phyloP scores from a whole-genome alignment of 2,888 invertebrate species.

The Electrophaes corylata region DNA sequence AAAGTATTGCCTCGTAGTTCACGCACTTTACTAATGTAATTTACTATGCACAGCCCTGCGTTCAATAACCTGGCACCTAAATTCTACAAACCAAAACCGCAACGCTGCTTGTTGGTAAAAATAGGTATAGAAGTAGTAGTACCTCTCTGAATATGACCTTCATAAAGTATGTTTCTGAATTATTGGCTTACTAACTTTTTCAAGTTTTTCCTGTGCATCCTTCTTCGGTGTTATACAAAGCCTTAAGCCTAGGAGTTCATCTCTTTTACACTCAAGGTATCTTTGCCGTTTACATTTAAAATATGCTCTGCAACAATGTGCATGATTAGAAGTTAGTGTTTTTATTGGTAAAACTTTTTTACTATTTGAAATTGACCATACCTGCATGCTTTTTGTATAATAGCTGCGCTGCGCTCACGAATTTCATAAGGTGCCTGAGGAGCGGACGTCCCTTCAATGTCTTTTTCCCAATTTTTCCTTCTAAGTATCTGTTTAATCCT shows the following conservation, averaged over 20 bases:
- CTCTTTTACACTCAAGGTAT: slow-evolving; percentile 48
- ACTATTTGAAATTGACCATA: slow-evolving; percentile 27
- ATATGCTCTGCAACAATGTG: slow-evolving; percentile 53
- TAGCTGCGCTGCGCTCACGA: slow-evolving; percentile 52
- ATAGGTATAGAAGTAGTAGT: too few species aligned
- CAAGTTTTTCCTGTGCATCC: slow-evolving; percentile 34
- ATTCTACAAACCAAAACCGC: too few species aligned
- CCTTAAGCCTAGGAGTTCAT: slow-evolving; percentile 55
- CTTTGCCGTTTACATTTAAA: slow-evolving; percentile 61
- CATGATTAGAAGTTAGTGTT: background rate
- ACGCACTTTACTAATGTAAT: too few species aligned
- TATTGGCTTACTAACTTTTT: slow-evolving; percentile 46
- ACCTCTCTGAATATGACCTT: too few species aligned
- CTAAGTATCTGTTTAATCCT: slow-evolving; percentile 42
- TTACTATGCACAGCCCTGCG: too few species aligned
- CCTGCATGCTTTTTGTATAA: slow-evolving; percentile 64
- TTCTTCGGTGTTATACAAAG: slow-evolving; percentile 40
- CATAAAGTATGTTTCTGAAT: background rate
- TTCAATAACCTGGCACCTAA: too few species aligned
- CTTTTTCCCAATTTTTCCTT: slow-evolving; percentile 60
- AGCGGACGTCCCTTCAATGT: slow-evolving; percentile 51
- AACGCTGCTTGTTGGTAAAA: too few species aligned
- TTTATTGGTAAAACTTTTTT: background rate
- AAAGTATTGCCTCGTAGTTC: too few species aligned
- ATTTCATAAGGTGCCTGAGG: slow-evolving; percentile 52